A percentile compares a stretch with the other conserved stretches of the same genome.
phyloP scores from a whole-genome alignment of 2,797 vertebrate genomes.

The Netta rufina region DNA sequence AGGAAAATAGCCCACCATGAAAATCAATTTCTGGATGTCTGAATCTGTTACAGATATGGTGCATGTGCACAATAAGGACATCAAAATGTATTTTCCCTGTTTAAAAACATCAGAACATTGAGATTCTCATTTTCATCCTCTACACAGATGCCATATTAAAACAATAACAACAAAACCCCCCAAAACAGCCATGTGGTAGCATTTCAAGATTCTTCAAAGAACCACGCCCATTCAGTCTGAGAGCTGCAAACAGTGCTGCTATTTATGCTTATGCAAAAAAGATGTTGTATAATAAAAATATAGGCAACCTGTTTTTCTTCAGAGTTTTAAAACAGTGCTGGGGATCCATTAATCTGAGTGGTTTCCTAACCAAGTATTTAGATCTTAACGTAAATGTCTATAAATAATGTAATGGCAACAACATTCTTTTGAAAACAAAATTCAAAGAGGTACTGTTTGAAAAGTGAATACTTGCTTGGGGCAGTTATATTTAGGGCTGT shows the following conservation, averaged over 20 bases:
- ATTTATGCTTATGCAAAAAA: neutral
- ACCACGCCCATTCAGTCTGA: neutral
- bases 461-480: constrained; percentile 9
- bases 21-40: neutral
- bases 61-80: neutral
- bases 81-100: neutral
- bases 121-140: neutral
- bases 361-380: constrained; percentile 5
- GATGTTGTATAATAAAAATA: neutral
- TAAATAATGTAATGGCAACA: constrained; percentile 2
- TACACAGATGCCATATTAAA: neutral
- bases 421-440: constrained; percentile 37
- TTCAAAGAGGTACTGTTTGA: constrained; percentile 55
- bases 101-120: neutral
- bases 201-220: neutral
- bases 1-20: neutral
- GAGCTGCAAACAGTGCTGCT: neutral
- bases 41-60: neutral
- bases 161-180: neutral
- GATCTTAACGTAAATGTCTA: neutral
- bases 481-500: constrained; percentile 65
- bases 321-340: neutral
- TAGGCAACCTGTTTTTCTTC: neutral
- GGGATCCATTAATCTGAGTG: neutral
- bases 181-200: neutral